These are phyloP conservation scores for Cotesia typhae DNA, from an alignment of 1,140 invertebrate species.

Conservation along the genomic window DNA sequence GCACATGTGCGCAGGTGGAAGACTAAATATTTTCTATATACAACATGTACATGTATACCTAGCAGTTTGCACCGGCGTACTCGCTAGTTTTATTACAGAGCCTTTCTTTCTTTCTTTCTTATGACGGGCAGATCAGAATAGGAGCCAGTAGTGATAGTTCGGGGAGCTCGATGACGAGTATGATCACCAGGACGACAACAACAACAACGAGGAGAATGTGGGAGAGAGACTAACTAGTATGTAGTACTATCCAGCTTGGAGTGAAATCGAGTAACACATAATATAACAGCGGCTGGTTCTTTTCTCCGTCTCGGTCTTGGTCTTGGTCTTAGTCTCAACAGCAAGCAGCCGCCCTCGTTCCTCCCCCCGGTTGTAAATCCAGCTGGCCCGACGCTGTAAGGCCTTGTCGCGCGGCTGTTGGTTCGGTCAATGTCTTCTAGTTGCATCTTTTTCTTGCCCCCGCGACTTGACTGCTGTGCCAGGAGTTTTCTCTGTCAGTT, in stretches of 20 bases:
- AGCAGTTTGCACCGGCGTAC: constrained; percentile 14
- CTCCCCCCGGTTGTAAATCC: constrained; percentile 24
- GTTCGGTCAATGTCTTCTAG: constrained; percentile 65
- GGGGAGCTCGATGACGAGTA: background rate
- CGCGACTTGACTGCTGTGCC: constrained; percentile 5
- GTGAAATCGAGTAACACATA: constrained; percentile 18
- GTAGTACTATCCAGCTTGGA: background rate
- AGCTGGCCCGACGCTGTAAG: constrained; percentile 54
- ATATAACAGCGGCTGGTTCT: background rate
- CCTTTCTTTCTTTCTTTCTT: constrained; percentile 20
- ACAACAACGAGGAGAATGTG: constrained; percentile 13
- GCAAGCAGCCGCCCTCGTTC: background rate
- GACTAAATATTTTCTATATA: constrained; percentile 17
- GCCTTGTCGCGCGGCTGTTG: constrained; percentile 59
- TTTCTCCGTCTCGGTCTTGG: background rate
- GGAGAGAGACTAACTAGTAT: background rate
- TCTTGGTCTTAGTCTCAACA: too few relatives aligned
- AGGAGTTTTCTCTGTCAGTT: background rate
- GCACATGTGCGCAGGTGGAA: constrained; percentile 54
- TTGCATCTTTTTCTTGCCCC: constrained; percentile 46
- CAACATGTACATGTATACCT: background rate
- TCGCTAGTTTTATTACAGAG: constrained; percentile 17
- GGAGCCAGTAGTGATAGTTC: background rate
- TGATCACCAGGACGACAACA: background rate
- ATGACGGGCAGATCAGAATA: constrained; percentile 1